Percentiles rank a stretch among this genome's conserved stretches.
Conservation (phyloP, 2,888 invertebrate species). For the Oxycera nigricornis region DNA sequence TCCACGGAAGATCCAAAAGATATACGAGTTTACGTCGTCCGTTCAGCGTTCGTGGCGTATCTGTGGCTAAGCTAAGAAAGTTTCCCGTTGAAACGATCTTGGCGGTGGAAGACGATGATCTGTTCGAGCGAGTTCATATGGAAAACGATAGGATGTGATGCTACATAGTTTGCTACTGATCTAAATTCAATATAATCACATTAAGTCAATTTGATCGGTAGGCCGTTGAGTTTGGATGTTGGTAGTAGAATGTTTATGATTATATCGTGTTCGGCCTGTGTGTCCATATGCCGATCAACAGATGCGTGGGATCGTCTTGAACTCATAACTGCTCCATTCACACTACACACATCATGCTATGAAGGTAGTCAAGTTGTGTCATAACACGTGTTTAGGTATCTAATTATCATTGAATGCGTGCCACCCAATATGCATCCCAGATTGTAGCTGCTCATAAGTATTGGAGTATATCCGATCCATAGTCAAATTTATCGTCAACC, state of each 20-base stretch:
- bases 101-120: neutral
- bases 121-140: neutral
- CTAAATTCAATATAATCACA: constrained; percentile 3
- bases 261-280: neutral
- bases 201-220: neutral
- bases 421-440: too few relatives aligned
- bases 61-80: neutral
- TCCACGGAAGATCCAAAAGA: neutral
- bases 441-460: too few relatives aligned
- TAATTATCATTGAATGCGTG: too few relatives aligned
- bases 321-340: too few relatives aligned
- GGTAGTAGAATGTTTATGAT: neutral
- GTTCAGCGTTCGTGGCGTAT: neutral
- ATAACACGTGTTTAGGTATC: too few relatives aligned
- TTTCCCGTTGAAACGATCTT: neutral
- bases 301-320: neutral
- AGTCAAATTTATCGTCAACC: too few relatives aligned
- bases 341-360: too few relatives aligned
- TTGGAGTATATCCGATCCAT: too few relatives aligned
- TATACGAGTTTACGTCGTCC: neutral
- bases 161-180: neutral
- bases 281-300: neutral
- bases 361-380: too few relatives aligned
- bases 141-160: neutral
- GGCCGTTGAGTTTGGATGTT: neutral